phyloP scores from a whole-genome alignment of 1,140 invertebrate genomes.

The Scaptodrosophila lebanonensis region DNA sequence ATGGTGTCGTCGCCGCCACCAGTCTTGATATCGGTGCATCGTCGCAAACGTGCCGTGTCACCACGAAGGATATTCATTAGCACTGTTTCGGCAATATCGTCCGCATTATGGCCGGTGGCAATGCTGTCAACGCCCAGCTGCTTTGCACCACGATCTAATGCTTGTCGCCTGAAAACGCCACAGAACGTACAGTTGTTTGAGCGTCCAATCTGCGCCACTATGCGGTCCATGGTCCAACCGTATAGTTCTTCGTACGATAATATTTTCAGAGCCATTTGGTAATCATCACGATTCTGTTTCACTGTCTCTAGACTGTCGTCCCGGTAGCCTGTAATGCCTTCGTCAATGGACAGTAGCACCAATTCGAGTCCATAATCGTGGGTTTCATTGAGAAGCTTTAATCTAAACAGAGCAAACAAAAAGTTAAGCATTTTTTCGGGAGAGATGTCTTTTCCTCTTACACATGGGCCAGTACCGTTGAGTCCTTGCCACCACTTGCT shows the following conservation, averaged over 20 bases:
- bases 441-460: too few relatives aligned
- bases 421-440: neutral
- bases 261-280: slow-evolving; percentile 95
- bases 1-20: slow-evolving; percentile 91
- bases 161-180: slow-evolving; percentile 97
- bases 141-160: slow-evolving; percentile 94
- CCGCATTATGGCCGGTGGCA: slow-evolving; percentile 99
- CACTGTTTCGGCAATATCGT: slow-evolving; percentile 99
- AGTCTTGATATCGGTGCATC: slow-evolving; percentile 93
- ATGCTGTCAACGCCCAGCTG: slow-evolving; percentile 93
- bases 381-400: slow-evolving; percentile 94
- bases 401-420: slow-evolving; percentile 20
- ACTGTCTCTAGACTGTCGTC: slow-evolving; percentile 99
- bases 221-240: slow-evolving; percentile 99
- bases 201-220: slow-evolving; percentile 94
- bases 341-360: slow-evolving; percentile 96
- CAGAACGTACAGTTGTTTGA: slow-evolving; percentile 99
- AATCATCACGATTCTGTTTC: slow-evolving; percentile 95
- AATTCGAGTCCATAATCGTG: slow-evolving; percentile 95
- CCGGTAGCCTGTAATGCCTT: slow-evolving; percentile 98
- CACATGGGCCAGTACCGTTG: slow-evolving; percentile 96
- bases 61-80: slow-evolving; percentile 98
- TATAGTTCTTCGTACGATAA: slow-evolving; percentile 99
- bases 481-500: slow-evolving; percentile 99
- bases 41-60: slow-evolving; percentile 93